Evolutionary conservation across 1,140 invertebrate species (phyloP).

Genomic region (Mizuhopecten yessoensis): DNA sequence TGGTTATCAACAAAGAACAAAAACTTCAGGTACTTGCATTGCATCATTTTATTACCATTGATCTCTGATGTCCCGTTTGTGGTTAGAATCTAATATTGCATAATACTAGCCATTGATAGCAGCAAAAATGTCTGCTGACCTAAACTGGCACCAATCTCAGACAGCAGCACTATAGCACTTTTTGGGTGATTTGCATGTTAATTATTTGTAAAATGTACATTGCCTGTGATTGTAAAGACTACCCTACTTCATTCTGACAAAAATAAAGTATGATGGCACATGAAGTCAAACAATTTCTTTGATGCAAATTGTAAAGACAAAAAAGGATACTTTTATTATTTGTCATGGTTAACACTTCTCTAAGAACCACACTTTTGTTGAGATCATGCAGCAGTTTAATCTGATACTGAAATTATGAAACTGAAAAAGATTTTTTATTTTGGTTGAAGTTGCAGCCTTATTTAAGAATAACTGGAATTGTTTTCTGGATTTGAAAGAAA

Average conservation of each 20-base stretch:
- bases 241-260: neutral
- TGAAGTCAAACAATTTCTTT: neutral
- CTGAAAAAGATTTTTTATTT: no score
- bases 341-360: neutral
- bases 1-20: no score
- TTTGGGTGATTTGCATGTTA: neutral
- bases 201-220: neutral
- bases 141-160: neutral
- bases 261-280: neutral
- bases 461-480: no score
- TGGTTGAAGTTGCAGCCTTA: no score
- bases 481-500: no score
- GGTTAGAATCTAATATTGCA: conserved; percentile 20
- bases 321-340: neutral
- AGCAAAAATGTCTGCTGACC: neutral
- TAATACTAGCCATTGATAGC: neutral
- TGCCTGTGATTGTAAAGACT: neutral
- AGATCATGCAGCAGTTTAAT: no score
- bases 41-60: conserved; percentile 35
- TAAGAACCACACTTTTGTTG: no score
- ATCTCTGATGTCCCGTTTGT: conserved; percentile 23
- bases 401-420: no score
- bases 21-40: neutral
- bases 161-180: neutral
- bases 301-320: neutral